phyloP scores from a whole-genome alignment of 2,113 vertebrate genomes.

The Crotophaga sulcirostris region DNA sequence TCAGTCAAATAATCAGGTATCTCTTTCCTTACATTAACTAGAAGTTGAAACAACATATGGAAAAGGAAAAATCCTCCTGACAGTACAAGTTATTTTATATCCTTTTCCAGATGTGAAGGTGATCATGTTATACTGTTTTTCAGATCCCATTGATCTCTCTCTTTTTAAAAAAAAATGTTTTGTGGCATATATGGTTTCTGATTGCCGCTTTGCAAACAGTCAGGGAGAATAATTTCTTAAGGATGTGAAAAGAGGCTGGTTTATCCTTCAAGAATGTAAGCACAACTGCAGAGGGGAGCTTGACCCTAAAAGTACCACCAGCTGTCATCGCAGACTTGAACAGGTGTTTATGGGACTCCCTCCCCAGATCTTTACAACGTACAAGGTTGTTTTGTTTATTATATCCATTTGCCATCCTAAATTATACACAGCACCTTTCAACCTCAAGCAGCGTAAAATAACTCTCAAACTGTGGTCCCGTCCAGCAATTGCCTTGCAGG shows the following conservation, averaged over 20 bases:
- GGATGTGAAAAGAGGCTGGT: conserved; percentile 35
- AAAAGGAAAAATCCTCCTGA: conserved; percentile 25
- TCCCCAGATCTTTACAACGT: conserved; percentile 24
- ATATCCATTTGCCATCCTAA: conserved; percentile 24
- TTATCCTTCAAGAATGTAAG: conserved; percentile 35
- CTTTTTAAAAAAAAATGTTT: conserved; percentile 27
- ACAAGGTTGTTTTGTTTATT: conserved; percentile 35
- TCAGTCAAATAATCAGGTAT: neutral
- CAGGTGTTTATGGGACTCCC: conserved; percentile 71
- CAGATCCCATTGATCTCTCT: neutral
- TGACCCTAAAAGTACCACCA: conserved; percentile 39
- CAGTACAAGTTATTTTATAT: neutral
- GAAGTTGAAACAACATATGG: conserved; percentile 17
- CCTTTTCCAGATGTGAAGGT: conserved; percentile 24
- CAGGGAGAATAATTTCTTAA: conserved; percentile 44
- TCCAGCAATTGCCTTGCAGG: neutral
- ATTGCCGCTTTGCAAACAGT: conserved; percentile 25
- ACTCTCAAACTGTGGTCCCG: neutral
- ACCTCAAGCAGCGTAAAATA: neutral
- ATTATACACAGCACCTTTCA: neutral
- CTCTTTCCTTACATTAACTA: neutral
- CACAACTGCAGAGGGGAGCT: conserved; percentile 70
- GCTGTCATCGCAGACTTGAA: conserved; percentile 61
- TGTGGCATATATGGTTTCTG: conserved; percentile 39
- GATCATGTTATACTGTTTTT: conserved; percentile 15